Conservation (phyloP, 2,888 invertebrate genomes). For the Physocephala rufipes region DNA sequence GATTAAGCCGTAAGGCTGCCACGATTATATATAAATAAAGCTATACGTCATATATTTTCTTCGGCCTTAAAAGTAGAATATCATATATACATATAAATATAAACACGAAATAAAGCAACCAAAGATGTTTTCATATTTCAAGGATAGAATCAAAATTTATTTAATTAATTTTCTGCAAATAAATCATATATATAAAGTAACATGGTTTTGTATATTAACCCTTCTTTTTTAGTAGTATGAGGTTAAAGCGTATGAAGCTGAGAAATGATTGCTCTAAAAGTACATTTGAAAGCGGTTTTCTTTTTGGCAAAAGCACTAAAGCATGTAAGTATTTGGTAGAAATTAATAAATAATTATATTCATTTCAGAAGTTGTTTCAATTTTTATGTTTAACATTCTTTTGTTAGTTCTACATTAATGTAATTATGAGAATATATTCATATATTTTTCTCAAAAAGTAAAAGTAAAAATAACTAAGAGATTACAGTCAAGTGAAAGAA, state of each 20-base stretch:
- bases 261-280: constrained; percentile 8
- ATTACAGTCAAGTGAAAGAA: no score
- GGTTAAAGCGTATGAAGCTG: neutral
- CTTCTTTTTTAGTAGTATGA: neutral
- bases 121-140: neutral
- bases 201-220: neutral
- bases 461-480: no score
- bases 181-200: neutral
- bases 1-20: no score
- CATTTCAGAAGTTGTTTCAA: constrained; percentile 13
- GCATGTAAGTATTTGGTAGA: constrained; percentile 2
- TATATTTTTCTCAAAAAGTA: no score
- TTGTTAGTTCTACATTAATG: neutral
- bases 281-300: neutral
- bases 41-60: no score
- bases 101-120: neutral
- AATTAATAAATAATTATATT: neutral
- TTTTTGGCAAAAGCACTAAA: neutral
- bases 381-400: neutral
- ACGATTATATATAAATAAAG: no score
- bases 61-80: neutral
- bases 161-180: neutral
- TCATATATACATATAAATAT: neutral
- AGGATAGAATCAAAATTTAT: neutral
- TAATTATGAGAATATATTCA: neutral